Conservation (phyloP, 2,797 vertebrate species). For the Mustela erminea region DNA sequence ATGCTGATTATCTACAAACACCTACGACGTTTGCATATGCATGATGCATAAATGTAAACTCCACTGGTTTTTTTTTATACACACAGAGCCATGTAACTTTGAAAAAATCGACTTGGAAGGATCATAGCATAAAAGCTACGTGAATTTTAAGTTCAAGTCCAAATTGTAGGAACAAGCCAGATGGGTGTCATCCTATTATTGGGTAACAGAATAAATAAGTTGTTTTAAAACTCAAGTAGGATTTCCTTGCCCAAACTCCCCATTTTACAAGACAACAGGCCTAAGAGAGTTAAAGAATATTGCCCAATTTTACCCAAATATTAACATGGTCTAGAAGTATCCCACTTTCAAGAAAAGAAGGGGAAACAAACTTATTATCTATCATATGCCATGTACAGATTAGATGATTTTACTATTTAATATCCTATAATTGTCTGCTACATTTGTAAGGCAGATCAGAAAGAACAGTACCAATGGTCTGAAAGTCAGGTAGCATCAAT, state of each 20-base stretch:
- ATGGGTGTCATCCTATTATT: neutral
- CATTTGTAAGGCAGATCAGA: neutral
- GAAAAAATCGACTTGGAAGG: neutral
- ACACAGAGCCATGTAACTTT: neutral
- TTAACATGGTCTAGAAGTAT: neutral
- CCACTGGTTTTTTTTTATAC: too few species aligned
- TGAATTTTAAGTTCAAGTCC: neutral
- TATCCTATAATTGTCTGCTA: neutral
- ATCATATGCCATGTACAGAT: neutral
- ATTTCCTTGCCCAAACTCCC: neutral
- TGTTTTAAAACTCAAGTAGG: neutral
- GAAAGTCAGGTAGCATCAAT: neutral
- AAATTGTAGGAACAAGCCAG: neutral
- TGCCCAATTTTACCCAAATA: neutral
- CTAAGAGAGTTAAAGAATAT: neutral
- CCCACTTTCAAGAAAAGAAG: neutral
- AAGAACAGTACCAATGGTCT: neutral
- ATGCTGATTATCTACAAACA: neutral
- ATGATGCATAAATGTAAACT: neutral
- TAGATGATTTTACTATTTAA: neutral
- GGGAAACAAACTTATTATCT: neutral
- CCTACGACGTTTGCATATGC: neutral
- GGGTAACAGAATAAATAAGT: neutral
- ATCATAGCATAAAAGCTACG: neutral
- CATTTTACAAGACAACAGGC: neutral